Evolutionary conservation across 2,888 invertebrate genomes (phyloP), one percentile per base, ranked within the genome.

Genomic region (Cryptocheilus praepositus): DNA sequence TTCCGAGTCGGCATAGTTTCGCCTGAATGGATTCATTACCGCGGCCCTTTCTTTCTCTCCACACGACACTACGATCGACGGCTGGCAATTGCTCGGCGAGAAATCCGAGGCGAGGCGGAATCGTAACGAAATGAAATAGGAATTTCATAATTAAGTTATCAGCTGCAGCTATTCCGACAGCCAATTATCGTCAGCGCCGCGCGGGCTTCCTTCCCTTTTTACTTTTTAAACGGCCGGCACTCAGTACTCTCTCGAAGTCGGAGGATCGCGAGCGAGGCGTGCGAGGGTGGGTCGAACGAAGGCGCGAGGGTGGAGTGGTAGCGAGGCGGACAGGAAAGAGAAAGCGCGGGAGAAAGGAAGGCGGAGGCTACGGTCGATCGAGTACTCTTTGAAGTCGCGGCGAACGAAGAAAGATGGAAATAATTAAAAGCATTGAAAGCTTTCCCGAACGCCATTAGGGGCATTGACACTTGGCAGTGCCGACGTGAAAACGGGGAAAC

Each of bases 401-500:
- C 59, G 61, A 65, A 49, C 71, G 72, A 81, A 73, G 71, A 81
- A 78, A 81, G 81, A 79, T 82, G 82, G 80, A 85, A 83, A 86
- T 85, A 86, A 86, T 87, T 85, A 83, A 85, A 84, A 83, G 83
- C 80, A 82, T 81, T 80, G 81, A 83, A 81, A 83, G 79, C 79
- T 82, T 69, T 77, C 67, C 75, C 76, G 76, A 84, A 82, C 77
- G 69, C 80, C 77, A 83, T 83, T 82, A 82, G 82, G 76, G 76
- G 74, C 76, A 78, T 81, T 77, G 82, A 81, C 78, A 77, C 79
- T 78, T 74, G 68, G 72, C 73, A 72, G 67, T 58, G 70, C 57
- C 67, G 75, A 61, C 73, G 71, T 73, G 66, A 71, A 60, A 64
- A 72, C 70, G 61, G 58, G 46, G 59, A 68, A 71, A 71, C 44